These are phyloP conservation scores for Drosophila mercatorum DNA, from an alignment of 2,888 invertebrate genomes.

Conservation along the genomic window DNA sequence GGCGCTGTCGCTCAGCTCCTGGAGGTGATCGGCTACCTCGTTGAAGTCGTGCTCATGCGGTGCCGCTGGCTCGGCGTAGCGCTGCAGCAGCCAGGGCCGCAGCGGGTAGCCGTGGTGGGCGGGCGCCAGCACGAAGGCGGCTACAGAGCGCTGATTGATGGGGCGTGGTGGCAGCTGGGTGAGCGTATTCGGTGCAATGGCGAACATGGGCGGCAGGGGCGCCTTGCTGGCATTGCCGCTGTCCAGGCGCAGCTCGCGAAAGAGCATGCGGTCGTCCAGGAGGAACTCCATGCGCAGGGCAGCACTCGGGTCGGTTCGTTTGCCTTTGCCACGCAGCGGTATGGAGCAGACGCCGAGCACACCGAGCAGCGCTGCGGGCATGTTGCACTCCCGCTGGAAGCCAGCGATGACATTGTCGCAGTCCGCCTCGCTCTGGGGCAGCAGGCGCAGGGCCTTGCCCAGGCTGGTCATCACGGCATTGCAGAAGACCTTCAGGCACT, in stretches of 20 bases:
- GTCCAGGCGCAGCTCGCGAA: conserved; percentile 80
- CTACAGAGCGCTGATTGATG: conserved; percentile 66
- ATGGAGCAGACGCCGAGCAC: conserved; percentile 79
- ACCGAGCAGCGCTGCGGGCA: conserved; percentile 80
- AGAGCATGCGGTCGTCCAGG: conserved; percentile 80
- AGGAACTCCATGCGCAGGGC: conserved; percentile 80
- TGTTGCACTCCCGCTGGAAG: conserved; percentile 77
- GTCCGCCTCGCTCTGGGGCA: conserved; percentile 74
- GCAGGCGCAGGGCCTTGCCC: conserved; percentile 60
- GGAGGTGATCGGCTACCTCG: conserved; percentile 79
- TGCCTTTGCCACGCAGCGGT: conserved; percentile 58
- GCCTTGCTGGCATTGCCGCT: conserved; percentile 41
- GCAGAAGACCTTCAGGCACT: conserved; percentile 80
- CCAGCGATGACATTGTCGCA: conserved; percentile 70
- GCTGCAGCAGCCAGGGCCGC: conserved; percentile 81
- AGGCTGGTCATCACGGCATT: conserved; percentile 75
- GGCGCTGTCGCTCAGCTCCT: conserved; percentile 78
- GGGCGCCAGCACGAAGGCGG: conserved; percentile 78
- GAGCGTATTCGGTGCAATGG: conserved; percentile 70
- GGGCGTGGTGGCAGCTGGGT: conserved; percentile 49
- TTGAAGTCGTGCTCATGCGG: conserved; percentile 81
- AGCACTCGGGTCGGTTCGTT: conserved; percentile 30
- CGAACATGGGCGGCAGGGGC: conserved; percentile 64
- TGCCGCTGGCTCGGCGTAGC: conserved; percentile 70
- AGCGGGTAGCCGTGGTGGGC: conserved; percentile 74